Base-by-base conservation (phyloP, 2,113 vertebrate species). In the Phalacrocorax pelagicus region DNA sequence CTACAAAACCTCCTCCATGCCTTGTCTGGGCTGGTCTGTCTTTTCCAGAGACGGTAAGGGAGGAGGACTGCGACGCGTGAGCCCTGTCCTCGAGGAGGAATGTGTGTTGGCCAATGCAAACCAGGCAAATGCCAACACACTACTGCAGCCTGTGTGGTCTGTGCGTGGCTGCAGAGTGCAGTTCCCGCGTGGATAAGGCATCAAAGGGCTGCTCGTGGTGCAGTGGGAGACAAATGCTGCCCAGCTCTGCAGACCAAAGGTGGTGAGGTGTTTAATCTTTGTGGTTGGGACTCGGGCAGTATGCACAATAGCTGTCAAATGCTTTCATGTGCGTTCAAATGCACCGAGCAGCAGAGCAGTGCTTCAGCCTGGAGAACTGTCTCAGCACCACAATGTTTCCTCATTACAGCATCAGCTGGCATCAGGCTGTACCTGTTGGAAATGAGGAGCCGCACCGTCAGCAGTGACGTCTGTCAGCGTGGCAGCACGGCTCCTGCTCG, bases 361-460 rank as follows among this genome's bases (percentile, higher is more conserved):
- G 46, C 80, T 92, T 86, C 75, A 86, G 55, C 71, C 74, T 77
- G 73, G 54, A 75, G 78, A 88, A 19, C 27, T 47, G 20, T 29
- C n/a, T n/a, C 85, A 67, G 86, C 59, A 36, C 72, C 30, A 18
- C 3, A 5, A 24, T 52, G 69, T 63, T 44, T 74, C 58, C 77
- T 95, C 29, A 1, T 88, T 74, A 66, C 38, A 77, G 79, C 67
- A 89, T 89, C 88, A 75, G 26, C 86, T 12, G 12, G 66, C 81
- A 61, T 84, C 19, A n/a, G 81, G 86, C 85, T 84, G 65, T 54
- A 18, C 66, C 80, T 57, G 67, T 65, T 97, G 88, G 92, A 96
- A 97, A 84, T 12, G 7, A 11, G 7, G 96, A 61, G 49, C 94
- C 94, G 88, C 81, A 27, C 88, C 5, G 5, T 88, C 90, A 51